Evolutionary conservation across 2,888 invertebrate genomes (phyloP), one percentile per base, ranked within the genome.

Genomic region (Macaria liturata): DNA sequence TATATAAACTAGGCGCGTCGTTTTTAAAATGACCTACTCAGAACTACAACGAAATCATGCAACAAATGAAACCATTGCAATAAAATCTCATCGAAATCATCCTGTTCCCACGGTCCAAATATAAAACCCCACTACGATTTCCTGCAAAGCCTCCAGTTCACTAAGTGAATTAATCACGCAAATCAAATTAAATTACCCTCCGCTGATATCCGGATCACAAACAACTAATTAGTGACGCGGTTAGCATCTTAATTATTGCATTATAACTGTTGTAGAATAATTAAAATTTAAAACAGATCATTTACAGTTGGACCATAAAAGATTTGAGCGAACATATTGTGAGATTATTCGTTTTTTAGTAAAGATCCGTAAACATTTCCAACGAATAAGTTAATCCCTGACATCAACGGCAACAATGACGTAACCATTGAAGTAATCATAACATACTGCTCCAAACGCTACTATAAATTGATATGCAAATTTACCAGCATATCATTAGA

Each of bases 191-290:
- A 9, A 48, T 51, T 51, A 55, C 44, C 39, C 7, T 1, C 42
- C 50, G 7, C 8, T 7, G 55, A 57, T 59, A 68, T 67, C 71
- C 68, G 70, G 51, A 64, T 65, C 64, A 58, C 65, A 54, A 47
- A 64, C 62, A 62, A 62, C 50, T 64, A 63, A 66, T 57, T 53
- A 63, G 52, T 48, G 8, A 60, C 50, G 60, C 9, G 47, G 32
- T 62, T 55, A 42, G 50, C 54, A 62, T 62, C 45, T 43, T 57
- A 57, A 64, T 57, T 52, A 37, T 49, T 42, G 30, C 20, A 46
- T 58, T 54, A 49, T 44, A 57, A 32, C 48, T 46, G 31, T 42
- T 49, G 49, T 54, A 8, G 39, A 9, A 48, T 46, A 32, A 51
- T 45, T 49, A 5, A 44, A 49, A 42, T 49, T 40, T 3, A 8